Evolutionary conservation across 1,140 invertebrate genomes (phyloP), one percentile per base, ranked within the genome.

Genomic region (Calephelis virginiensis): DNA sequence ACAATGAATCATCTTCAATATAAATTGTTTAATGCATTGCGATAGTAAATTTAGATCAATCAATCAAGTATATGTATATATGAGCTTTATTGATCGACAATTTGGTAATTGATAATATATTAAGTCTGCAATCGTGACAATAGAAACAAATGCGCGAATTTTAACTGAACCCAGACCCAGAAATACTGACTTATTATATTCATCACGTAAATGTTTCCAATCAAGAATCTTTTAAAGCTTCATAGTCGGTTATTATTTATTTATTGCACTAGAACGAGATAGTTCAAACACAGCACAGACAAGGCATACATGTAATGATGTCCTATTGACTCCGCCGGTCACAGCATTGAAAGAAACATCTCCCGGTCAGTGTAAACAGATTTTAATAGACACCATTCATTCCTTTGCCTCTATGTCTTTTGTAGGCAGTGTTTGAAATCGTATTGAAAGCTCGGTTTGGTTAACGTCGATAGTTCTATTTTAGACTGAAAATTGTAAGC

Each of bases 301-400:
- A 75, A 64, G 66, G 73, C 69, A 69, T 68, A 68, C 68, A 67
- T 67, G 72, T 80, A 82, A 82, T 81, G 78, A 82, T 79, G 82
- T 77, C 74, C 82, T 84, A 84, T 84, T 81, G 82, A 84, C 75
- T 79, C 67, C 61, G 74, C 72, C 78, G 74, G 80, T 81, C 80
- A 78, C 78, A 81, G 80, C 74, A 81, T 82, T 82, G 80, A 84
- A 83, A 80, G 80, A 82, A 80, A 81, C 82, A 69, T 79, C 80
- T 81, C 78, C 74, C 82, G 82, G 82, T 85, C 82, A 85, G 82
- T 85, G 82, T 83, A 85, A 78, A 85, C 81, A 85, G 63, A 50
- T 70, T 73, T 76, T 82, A 82, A 82, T 81, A 81, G 77, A 63
- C 66, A 59, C 72, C 75, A 81, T 85, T 85, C 82, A 85, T 68